These are phyloP conservation scores for Furnarius figulus DNA, from an alignment of 2,113 vertebrate genomes.

Conservation along the genomic window DNA sequence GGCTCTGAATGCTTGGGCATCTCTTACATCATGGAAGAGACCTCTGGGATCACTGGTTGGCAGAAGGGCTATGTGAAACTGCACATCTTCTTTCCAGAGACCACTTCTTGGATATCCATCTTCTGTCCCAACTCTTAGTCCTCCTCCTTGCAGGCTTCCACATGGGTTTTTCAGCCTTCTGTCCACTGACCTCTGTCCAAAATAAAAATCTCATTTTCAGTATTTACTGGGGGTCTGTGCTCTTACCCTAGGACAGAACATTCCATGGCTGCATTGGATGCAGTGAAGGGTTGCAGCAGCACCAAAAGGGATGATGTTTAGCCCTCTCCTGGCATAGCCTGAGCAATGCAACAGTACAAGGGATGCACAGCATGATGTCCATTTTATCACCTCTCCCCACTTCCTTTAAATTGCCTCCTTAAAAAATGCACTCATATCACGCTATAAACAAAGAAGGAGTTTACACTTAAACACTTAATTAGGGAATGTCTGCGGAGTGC, in stretches of 20 bases:
- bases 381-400: neutral
- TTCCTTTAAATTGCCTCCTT: neutral
- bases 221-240: neutral
- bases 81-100: neutral
- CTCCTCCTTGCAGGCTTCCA: neutral
- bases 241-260: neutral
- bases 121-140: neutral
- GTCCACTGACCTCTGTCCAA: neutral
- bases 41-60: neutral
- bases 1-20: neutral
- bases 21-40: rapidly evolving
- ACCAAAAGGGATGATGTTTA: neutral
- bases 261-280: neutral
- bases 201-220: neutral
- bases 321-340: slow-evolving; percentile 8
- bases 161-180: neutral
- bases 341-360: slow-evolving; percentile 27
- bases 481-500: neutral
- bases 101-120: neutral
- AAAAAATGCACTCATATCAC: neutral
- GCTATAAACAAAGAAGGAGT: neutral
- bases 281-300: neutral
- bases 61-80: neutral
- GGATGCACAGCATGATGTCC: neutral
- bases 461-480: neutral